These are phyloP conservation scores for Bedellia somnulentella DNA, from an alignment of 2,888 invertebrate species.

Conservation along the genomic window DNA sequence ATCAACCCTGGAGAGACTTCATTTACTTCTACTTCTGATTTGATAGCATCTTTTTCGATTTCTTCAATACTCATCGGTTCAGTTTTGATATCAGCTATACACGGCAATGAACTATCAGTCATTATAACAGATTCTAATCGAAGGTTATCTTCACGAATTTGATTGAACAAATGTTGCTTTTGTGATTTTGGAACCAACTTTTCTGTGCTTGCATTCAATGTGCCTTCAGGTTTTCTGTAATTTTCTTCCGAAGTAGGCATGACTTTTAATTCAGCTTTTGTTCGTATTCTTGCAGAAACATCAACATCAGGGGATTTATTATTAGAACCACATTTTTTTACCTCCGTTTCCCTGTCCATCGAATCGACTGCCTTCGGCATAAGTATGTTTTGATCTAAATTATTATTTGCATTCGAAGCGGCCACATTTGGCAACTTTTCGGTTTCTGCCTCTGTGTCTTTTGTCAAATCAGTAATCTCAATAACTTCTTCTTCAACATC, in stretches of 20 bases:
- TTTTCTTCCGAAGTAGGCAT: slow-evolving; percentile 44
- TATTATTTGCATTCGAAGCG: no score
- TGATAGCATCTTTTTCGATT: slow-evolving; percentile 62
- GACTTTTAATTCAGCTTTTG: slow-evolving; percentile 82
- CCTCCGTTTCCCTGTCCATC: slow-evolving; percentile 54
- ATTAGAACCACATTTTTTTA: slow-evolving; percentile 24
- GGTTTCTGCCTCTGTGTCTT: slow-evolving; percentile 25
- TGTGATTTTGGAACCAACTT: slow-evolving; percentile 43
- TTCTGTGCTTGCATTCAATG: slow-evolving; percentile 12
- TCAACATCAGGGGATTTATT: slow-evolving; percentile 47
- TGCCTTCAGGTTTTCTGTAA: slow-evolving; percentile 19
- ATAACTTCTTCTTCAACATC: slow-evolving; percentile 48
- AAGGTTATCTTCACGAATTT: slow-evolving; percentile 44
- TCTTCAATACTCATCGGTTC: slow-evolving; percentile 70
- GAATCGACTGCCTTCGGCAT: slow-evolving; percentile 72
- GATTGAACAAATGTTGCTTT: slow-evolving; percentile 47
- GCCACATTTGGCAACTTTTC: slow-evolving; percentile 15
- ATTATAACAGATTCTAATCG: slow-evolving; percentile 61
- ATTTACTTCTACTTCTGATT: slow-evolving; percentile 28
- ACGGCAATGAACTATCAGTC: slow-evolving; percentile 60
- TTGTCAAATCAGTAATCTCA: slow-evolving; percentile 48
- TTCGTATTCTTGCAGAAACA: slow-evolving; percentile 75
- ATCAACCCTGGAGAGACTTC: slow-evolving; percentile 15
- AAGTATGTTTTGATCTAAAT: slow-evolving; percentile 55
- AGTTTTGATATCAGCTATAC: slow-evolving; percentile 63